A percentile compares a stretch with the other conserved stretches of the same genome.
These are phyloP conservation scores for Aphodius granarius DNA, from an alignment of 2,888 invertebrate genomes.

Conservation along the genomic window DNA sequence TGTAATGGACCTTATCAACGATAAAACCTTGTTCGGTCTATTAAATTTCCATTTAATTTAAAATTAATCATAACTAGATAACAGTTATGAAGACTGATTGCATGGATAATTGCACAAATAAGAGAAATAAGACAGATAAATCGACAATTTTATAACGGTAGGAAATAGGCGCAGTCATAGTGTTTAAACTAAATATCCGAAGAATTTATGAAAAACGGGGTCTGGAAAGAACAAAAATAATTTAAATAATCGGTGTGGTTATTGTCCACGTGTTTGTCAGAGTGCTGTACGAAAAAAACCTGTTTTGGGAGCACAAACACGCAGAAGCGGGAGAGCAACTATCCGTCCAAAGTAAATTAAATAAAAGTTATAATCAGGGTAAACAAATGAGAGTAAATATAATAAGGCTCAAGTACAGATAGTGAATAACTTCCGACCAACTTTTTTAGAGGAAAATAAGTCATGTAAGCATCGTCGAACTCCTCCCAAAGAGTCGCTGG, in stretches of 20 bases:
- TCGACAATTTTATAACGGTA: not conserved
- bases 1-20: too few species aligned
- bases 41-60: not conserved
- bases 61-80: not conserved
- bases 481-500: constrained; percentile 5
- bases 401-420: not conserved
- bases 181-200: not conserved
- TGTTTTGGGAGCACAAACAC: not conserved
- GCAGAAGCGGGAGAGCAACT: not conserved
- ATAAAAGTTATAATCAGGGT: not conserved
- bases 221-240: not conserved
- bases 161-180: not conserved
- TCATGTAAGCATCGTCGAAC: not conserved
- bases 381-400: not conserved
- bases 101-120: not conserved
- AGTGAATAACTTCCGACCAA: not conserved
- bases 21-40: not conserved
- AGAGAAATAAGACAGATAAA: not conserved
- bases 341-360: not conserved
- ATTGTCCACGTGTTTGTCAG: not conserved
- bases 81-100: not conserved
- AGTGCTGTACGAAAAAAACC: not conserved
- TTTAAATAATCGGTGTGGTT: not conserved
- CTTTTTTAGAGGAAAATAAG: not conserved
- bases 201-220: not conserved